Conservation (phyloP, 2,888 invertebrate species). For the Diloba caeruleocephala region DNA sequence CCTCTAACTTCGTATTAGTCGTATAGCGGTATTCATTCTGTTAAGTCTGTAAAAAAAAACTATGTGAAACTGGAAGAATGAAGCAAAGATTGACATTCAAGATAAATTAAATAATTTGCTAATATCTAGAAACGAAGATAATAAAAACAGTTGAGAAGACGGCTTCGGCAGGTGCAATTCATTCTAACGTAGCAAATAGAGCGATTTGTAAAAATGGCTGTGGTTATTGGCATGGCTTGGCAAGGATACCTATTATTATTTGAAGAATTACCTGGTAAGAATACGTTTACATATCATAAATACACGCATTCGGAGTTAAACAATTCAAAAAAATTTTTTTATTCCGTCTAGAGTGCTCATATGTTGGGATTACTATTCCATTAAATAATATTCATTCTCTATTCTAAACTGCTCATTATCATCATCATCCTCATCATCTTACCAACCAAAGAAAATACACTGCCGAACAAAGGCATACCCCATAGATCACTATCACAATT, state of each 20-base stretch:
- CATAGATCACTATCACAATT: no score
- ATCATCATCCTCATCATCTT: no score
- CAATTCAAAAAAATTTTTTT: no score
- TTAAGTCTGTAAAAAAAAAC: conserved; percentile 6
- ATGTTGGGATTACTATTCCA: no score
- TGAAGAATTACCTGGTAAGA: conserved; percentile 77
- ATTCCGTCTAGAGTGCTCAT: no score
- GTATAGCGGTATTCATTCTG: conserved; percentile 3
- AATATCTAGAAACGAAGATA: not conserved
- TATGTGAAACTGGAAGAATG: no score
- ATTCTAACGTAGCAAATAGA: not conserved
- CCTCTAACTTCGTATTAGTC: conserved; percentile 24
- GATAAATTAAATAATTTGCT: conserved; percentile 4
- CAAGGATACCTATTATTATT: conserved; percentile 71
- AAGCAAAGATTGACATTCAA: not conserved
- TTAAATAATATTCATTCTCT: no score
- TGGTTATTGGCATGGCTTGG: conserved; percentile 68
- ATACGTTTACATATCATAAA: not conserved
- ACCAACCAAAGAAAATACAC: no score
- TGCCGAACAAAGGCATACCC: no score
- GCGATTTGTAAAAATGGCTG: conserved; percentile 68
- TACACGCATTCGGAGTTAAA: no score
- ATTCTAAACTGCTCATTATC: no score
- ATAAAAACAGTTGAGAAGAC: not conserved
- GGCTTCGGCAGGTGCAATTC: not conserved